Base-by-base conservation (phyloP, 2,888 invertebrate species). In the Melipona bicolor region DNA sequence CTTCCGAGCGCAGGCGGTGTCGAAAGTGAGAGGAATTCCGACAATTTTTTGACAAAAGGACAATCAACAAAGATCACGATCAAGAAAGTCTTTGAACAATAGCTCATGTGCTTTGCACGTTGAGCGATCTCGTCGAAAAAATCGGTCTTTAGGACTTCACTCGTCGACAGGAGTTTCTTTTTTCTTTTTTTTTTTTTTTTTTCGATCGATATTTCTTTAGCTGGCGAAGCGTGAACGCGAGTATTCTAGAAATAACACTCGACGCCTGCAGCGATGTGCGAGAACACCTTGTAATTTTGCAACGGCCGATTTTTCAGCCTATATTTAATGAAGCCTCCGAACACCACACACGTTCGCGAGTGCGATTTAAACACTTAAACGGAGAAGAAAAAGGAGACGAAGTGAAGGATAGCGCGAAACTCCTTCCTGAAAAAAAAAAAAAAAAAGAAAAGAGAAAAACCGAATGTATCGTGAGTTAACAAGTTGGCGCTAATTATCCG, bases 21-120 rank as follows among this genome's bases (percentile, higher is more conserved):
- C 73, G 83, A 81, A 77, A 80, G 75, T 50, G 76, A 81, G 65
- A 64, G 75, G 65, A 59, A 70, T 36, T 36, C 1, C 19, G 24
- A 24, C 15, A 4, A 61, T 61, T 27, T 36, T 21, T 64, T 9
- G 67, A n/a, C 4, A 21, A 32, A 11, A 9, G 32, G 1, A 5
- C 56, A n/a, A 59, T 32, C 32, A 4, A 59, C 24, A n/a, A n/a
- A 24, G n/a, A 17, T 24, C 32, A 1, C 4, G 32, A 32, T 32
- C 32, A 4, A 32, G 32, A 32, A 32, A 4, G 32, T 32, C 4
- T 32, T 32, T 32, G 32, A 32, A 32, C 32, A 32, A 32, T 32
- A 4, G 32, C 32, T 32, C 32, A 64, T 64, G 64, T 21, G 21
- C 32, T 32, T 4, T 36, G 32, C 2, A 24, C 6, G n/a, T 36